A percentile compares a stretch with the other conserved stretches of the same genome.
Conservation (phyloP, 2,888 invertebrate genomes). For the Melitaea athalia region DNA sequence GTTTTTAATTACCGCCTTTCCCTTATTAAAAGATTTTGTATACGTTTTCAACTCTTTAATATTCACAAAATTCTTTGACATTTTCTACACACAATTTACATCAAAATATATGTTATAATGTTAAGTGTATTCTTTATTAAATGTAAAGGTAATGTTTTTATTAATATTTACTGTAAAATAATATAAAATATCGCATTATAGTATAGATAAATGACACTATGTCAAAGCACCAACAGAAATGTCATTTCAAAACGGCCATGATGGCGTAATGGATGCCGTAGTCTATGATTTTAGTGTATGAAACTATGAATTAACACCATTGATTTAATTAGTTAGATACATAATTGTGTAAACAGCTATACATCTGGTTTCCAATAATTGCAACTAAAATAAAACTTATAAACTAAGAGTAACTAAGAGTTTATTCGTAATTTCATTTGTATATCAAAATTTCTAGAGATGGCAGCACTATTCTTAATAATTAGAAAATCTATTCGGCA, state of each 20-base stretch:
- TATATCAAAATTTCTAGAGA: too few relatives aligned
- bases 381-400: too few relatives aligned
- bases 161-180: slow-evolving; percentile 4
- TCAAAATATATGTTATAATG: background rate
- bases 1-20: slow-evolving; percentile 14
- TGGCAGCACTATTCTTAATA: too few relatives aligned
- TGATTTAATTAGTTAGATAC: too few relatives aligned
- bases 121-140: background rate
- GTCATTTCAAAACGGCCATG: slow-evolving; percentile 28
- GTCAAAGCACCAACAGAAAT: slow-evolving; percentile 28
- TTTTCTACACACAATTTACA: slow-evolving; percentile 25
- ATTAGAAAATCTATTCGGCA: too few relatives aligned
- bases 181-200: slow-evolving; percentile 16
- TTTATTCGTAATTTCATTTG: too few relatives aligned
- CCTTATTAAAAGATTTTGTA: slow-evolving; percentile 22
- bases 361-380: too few relatives aligned
- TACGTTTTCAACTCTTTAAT: slow-evolving; percentile 37
- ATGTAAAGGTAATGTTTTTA: background rate
- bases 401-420: too few relatives aligned
- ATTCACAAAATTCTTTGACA: slow-evolving; percentile 38
- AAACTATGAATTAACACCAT: too few relatives aligned
- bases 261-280: slow-evolving; percentile 15
- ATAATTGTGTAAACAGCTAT: too few relatives aligned
- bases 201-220: slow-evolving; percentile 22
- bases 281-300: background rate